Percentiles rank a stretch among this genome's conserved stretches.
phyloP scores from a whole-genome alignment of 2,888 invertebrate species.

The Andrena trimmerana region DNA sequence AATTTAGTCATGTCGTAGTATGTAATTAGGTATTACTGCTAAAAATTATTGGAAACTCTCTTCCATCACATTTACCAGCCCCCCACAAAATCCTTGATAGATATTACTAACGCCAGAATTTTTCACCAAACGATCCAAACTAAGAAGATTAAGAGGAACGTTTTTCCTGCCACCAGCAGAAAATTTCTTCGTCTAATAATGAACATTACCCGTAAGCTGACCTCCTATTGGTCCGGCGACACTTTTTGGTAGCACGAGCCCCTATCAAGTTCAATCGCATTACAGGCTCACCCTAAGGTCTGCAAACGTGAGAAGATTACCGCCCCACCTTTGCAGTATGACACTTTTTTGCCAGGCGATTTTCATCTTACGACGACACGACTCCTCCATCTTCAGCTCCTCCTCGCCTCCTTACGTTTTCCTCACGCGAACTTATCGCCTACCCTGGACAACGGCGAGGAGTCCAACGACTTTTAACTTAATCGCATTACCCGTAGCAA shows the following conservation, averaged over 20 bases:
- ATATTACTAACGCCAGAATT: background rate
- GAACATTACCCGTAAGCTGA: background rate
- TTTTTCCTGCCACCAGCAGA: constrained; percentile 1
- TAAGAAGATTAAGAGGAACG: constrained; percentile 7
- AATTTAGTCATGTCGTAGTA: too few species aligned
- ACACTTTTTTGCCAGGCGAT: constrained; percentile 52
- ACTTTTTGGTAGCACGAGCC: constrained; percentile 23
- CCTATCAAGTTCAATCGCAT: constrained; percentile 59
- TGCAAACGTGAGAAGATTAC: constrained; percentile 56
- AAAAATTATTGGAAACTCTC: too few species aligned
- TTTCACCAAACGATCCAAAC: background rate
- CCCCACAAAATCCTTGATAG: background rate
- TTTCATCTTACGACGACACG: constrained; percentile 49
- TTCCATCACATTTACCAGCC: background rate
- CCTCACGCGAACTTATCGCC: constrained; percentile 27
- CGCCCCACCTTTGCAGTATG: constrained; percentile 34
- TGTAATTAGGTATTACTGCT: too few species aligned
- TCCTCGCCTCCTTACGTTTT: constrained; percentile 19
- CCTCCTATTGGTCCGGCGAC: constrained; percentile 20
- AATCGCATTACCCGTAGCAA: constrained; percentile 56
- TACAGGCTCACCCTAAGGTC: constrained; percentile 49
- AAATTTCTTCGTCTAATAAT: constrained; percentile 1
- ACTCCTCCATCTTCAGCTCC: constrained; percentile 62
- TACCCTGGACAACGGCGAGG: background rate
- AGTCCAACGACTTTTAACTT: constrained; percentile 49